phyloP scores from a whole-genome alignment of 2,888 invertebrate genomes.

The Latrodectus hesperus region DNA sequence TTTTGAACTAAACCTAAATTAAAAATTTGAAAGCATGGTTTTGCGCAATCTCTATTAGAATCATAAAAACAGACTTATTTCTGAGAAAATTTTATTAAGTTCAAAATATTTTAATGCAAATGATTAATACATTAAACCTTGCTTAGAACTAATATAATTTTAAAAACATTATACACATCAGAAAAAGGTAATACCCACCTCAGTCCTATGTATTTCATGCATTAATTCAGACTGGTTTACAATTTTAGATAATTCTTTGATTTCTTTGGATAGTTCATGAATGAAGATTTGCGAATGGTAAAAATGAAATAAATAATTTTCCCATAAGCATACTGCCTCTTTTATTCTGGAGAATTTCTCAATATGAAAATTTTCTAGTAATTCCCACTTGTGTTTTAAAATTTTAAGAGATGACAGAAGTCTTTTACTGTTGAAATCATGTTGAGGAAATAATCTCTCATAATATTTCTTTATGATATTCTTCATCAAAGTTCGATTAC shows the following conservation, averaged over 20 bases:
- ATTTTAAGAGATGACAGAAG: no score
- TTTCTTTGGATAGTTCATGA: background rate
- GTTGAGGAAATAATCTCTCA: background rate
- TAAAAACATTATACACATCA: background rate
- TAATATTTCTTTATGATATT: background rate
- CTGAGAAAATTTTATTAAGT: no score
- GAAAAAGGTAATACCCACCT: background rate
- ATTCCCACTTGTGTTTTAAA: slow-evolving; percentile 8
- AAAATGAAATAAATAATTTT: slow-evolving; percentile 21
- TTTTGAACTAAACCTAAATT: no score
- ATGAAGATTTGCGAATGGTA: background rate
- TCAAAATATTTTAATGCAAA: no score
- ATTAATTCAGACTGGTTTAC: background rate
- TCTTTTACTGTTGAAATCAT: no score
- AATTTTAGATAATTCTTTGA: background rate
- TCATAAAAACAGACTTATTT: no score
- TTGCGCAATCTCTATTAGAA: no score
- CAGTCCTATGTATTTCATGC: background rate
- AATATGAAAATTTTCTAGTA: background rate
- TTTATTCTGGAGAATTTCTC: slow-evolving; percentile 6
- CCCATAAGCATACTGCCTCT: slow-evolving; percentile 7
- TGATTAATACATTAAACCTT: no score
- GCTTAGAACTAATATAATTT: no score
- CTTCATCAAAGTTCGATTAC: slow-evolving; percentile 5
- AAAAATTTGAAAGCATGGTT: no score